Percentiles rank a stretch among this genome's conserved stretches.
Conservation (phyloP, 2,797 vertebrate genomes). For the Malurus leucopterus region DNA sequence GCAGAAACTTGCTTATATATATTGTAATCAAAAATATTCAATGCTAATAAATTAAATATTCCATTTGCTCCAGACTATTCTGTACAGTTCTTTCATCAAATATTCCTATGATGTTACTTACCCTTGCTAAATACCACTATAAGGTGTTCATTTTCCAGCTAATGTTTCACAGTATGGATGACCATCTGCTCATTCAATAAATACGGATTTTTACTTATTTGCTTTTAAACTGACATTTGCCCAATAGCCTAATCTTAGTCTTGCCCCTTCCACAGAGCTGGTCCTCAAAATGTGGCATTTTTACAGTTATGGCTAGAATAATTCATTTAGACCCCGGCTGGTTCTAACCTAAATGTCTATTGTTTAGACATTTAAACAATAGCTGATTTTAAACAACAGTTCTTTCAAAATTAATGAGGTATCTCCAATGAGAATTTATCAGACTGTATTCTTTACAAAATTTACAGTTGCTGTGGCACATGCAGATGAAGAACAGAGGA, state of each 20-base stretch:
- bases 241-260: not conserved
- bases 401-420: not conserved
- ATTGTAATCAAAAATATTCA: not conserved
- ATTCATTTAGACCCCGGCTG: not conserved
- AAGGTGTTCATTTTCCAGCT: not conserved
- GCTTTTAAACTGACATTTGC: not conserved
- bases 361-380: not conserved
- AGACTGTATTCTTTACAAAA: not conserved
- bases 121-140: not conserved
- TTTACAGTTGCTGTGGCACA: not conserved
- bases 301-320: not conserved
- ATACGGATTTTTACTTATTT: not conserved
- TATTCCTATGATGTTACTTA: not conserved
- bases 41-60: not conserved
- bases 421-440: not conserved
- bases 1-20: not conserved
- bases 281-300: not conserved
- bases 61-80: not conserved
- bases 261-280: not conserved
- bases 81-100: not conserved
- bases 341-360: not conserved
- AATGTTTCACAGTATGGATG: not conserved
- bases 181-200: not conserved
- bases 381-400: not conserved
- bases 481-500: rapidly evolving